Percentiles rank a stretch among this genome's conserved stretches.
phyloP scores from a whole-genome alignment of 1,140 invertebrate species.

The Halesus radiatus region DNA sequence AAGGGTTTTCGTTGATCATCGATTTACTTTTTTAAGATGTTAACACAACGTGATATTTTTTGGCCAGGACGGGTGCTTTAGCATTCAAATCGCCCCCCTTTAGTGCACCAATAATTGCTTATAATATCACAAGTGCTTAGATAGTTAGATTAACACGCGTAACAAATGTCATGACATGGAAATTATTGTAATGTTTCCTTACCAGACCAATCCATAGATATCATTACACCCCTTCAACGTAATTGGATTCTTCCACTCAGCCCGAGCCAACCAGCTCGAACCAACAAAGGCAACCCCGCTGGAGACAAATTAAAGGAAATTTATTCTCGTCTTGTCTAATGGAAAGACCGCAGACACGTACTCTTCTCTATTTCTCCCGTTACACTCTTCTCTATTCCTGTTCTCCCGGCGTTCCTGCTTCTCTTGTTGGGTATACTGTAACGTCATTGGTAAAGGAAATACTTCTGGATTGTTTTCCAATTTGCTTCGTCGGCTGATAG shows the following conservation, averaged over 20 bases:
- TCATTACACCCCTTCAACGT: constrained; percentile 7
- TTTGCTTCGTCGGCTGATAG: constrained; percentile 51
- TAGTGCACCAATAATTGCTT: too few species aligned
- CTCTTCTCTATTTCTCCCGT: neutral
- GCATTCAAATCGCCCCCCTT: too few species aligned
- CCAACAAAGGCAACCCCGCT: too few species aligned
- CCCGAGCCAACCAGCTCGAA: too few species aligned
- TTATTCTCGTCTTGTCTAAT: constrained; percentile 57
- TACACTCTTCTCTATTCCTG: neutral
- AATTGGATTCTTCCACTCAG: constrained; percentile 39
- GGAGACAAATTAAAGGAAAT: constrained; percentile 57
- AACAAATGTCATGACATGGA: too few species aligned
- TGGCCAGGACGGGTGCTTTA: too few species aligned
- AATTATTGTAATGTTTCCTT: too few species aligned
- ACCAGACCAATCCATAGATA: neutral
- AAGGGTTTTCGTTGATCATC: too few species aligned
- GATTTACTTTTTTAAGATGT: too few species aligned
- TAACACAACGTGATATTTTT: too few species aligned
- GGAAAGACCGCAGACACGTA: constrained; percentile 51
- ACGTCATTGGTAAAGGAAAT: constrained; percentile 1
- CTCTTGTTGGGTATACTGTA: neutral
- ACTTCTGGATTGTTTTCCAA: constrained; percentile 54
- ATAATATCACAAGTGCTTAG: too few species aligned
- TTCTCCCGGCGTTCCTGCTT: neutral
- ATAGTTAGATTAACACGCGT: too few species aligned